Base-by-base conservation (phyloP, 2,888 invertebrate genomes). In the Tachina grossa region DNA sequence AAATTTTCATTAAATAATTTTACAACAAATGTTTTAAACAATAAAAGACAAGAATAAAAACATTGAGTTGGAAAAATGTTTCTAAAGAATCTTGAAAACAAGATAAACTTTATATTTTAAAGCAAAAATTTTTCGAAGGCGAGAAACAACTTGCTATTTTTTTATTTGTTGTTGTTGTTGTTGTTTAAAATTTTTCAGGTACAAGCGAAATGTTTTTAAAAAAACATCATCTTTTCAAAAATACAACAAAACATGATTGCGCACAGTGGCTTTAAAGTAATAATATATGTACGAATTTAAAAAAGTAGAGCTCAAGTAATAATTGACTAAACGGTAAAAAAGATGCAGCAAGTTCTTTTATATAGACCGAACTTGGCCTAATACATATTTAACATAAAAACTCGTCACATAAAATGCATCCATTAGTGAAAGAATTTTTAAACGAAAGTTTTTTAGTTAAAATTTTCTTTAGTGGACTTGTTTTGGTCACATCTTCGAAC, bases 91-190 rank as follows among this genome's bases (percentile, higher is more conserved):
- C 85, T 83, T 61, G n/a, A 80, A 85, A 83, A 83, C 85, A 85
- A 83, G 85, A 85, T 85, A 85, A 83, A 85, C 79, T 85, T 75
- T 81, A 75, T 79, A 72, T 85, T 80, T 85, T 83, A 66, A 76
- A 80, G 85, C 72, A 83, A 85, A 85, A 85, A 85, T 85, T 85
- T 79, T 83, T 85, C 53, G 63, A 83, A 83, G 85, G 85, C 85
- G 85, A 83, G 85, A 85, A 85, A 85, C 79, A 85, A 85, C 55
- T 85, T 72, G 79, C 75, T 79, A 76, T 83, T 79, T 85, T 59
- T 16, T 13, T 66, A 31, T 8, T 14, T 57, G 31, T 14, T 57
- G 13, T 57, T 57, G 31, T 57, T 49, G 14, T 49, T 49, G 39
- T 76, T 69, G 11, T 66, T 81, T 79, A 41, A 47, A 85, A 83